Evolutionary conservation across 2,888 invertebrate species (phyloP).

Genomic region (Portevinia maculata): DNA sequence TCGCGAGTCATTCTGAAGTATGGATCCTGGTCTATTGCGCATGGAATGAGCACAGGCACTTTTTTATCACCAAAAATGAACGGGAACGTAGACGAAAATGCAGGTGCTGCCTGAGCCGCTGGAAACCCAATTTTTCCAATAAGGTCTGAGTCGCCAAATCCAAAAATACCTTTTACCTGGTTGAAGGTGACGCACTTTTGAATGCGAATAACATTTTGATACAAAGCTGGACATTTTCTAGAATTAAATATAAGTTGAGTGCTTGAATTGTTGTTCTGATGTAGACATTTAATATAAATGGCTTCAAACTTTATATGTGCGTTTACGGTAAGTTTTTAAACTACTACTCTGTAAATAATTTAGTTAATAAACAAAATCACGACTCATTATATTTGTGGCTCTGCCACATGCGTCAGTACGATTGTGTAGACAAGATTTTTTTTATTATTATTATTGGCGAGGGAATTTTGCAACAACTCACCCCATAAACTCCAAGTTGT

Average conservation of each 20-base stretch:
- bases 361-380: too few relatives aligned
- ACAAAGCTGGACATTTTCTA: constrained; percentile 94
- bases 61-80: constrained; percentile 92
- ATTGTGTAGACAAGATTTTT: too few relatives aligned
- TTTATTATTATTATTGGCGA: too few relatives aligned
- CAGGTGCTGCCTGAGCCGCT: constrained; percentile 97
- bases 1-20: constrained; percentile 99
- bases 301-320: not conserved
- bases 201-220: constrained; percentile 95
- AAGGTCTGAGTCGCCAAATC: constrained; percentile 97
- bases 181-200: constrained; percentile 98
- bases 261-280: too few relatives aligned
- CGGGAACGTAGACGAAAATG: constrained; percentile 94
- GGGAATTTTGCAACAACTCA: constrained; percentile 84
- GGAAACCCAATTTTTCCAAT: constrained; percentile 99
- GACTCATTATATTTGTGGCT: too few relatives aligned
- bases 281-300: not conserved
- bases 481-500: constrained; percentile 97
- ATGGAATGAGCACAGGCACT: constrained; percentile 91
- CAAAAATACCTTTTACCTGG: constrained; percentile 99
- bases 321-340: too few relatives aligned
- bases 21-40: constrained; percentile 99
- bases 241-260: not conserved
- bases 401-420: too few relatives aligned
- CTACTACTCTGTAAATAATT: too few relatives aligned